Evolutionary conservation across 2,113 vertebrate genomes (phyloP), one percentile per base, ranked within the genome.

Genomic region (Ciconia boyciana): DNA sequence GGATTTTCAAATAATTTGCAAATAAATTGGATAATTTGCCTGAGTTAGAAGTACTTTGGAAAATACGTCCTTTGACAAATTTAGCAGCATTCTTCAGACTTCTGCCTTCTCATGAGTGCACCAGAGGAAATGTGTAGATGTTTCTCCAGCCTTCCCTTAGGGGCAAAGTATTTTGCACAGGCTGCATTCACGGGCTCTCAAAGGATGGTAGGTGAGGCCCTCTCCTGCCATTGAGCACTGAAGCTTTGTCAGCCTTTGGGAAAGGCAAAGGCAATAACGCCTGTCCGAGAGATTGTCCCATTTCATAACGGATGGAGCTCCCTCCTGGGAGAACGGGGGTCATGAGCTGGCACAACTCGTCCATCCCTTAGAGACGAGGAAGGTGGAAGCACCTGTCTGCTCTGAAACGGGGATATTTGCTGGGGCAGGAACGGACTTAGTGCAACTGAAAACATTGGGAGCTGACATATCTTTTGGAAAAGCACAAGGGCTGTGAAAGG

Each of bases 1-100:
- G 84, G n/a, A 85, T 91, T 87, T 94, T 94, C 81, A 89, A 84
- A 95, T 75, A 84, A 95, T 91, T 93, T 89, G 70, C 80, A 94
- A 96, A 90, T 91, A 94, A 90, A 93, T 94, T 93, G 36, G 65
- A 84, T 94, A 87, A 93, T 78, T 72, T 87, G 16, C 68, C 58
- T 43, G 44, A 83, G 54, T 52, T 93, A 57, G 41, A 87, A 89
- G 61, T 52, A 75, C 52, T 85, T 89, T 31, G 46, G 64, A 90
- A 95, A 94, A 93, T 18, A 62, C 2, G 0, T 29, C 19, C 70
- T 87, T 89, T 65, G 28, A 82, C 75, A 90, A 87, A 79, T 83
- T 82, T 79, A 94, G 70, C 57, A 87, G 32, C 52, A 84, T 25
- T 55, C 66, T 58, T 89, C 87, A 89, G 81, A 48, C 52, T 93